A percentile compares a stretch with the other conserved stretches of the same genome.
phyloP scores from a whole-genome alignment of 2,113 vertebrate species.

The Nicator chloris region DNA sequence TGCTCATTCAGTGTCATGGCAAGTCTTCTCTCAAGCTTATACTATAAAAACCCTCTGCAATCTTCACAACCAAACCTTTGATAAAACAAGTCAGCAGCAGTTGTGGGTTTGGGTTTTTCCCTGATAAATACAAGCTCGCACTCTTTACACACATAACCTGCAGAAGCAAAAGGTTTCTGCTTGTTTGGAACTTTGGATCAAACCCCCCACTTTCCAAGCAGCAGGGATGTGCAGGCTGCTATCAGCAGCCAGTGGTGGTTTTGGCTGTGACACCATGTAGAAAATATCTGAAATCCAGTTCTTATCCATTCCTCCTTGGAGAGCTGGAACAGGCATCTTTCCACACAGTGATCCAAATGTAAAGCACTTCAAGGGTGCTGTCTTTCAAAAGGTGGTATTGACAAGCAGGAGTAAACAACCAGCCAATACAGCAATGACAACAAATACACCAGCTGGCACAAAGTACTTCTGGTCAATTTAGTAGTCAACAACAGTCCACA shows the following conservation, averaged over 20 bases:
- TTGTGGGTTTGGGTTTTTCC: neutral
- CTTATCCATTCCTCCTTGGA: neutral
- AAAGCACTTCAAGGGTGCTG: neutral
- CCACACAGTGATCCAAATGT: neutral
- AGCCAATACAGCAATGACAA: neutral
- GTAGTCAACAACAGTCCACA: neutral
- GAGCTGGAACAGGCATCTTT: neutral
- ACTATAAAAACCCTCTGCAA: neutral
- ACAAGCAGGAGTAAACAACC: neutral
- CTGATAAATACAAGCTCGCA: neutral
- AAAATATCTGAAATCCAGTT: neutral
- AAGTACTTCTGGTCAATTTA: neutral
- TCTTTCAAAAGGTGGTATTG: neutral
- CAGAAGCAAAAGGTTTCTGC: neutral
- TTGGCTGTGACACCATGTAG: neutral
- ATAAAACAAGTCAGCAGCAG: neutral
- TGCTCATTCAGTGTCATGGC: neutral
- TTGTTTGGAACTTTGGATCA: neutral
- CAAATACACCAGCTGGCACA: neutral
- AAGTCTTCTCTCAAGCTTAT: neutral
- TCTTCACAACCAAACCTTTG: neutral
- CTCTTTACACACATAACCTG: neutral
- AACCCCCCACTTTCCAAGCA: neutral
- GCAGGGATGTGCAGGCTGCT: neutral
- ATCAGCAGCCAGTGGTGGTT: neutral